Conservation (phyloP, 37 sponge, comb jelly and placozoan species). For the Amphimedon queenslandica region DNA sequence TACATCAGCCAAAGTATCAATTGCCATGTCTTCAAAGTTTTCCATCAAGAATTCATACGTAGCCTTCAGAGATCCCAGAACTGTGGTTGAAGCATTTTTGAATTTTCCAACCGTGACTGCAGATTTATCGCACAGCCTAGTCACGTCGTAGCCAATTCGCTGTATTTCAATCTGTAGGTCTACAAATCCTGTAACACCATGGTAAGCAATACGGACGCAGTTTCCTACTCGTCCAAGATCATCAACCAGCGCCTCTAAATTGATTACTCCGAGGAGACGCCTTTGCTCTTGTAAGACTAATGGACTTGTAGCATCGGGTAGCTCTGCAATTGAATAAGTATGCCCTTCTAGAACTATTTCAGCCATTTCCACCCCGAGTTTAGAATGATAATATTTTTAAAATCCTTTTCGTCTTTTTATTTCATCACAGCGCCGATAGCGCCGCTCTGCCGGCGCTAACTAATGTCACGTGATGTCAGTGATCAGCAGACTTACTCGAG, state of each 20-base stretch:
- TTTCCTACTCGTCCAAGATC: slow-evolving; percentile 64
- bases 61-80: slow-evolving; percentile 34
- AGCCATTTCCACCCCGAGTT: no score
- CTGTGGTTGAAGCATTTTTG: slow-evolving; percentile 30
- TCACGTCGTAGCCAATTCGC: slow-evolving; percentile 46
- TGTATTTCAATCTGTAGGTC: slow-evolving; percentile 46
- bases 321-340: no score
- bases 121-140: slow-evolving; percentile 62
- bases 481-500: no score
- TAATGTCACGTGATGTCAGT: no score
- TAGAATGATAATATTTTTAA: no score
- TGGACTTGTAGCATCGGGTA: no score
- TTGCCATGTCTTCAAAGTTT: slow-evolving; percentile 47
- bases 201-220: slow-evolving; percentile 54
- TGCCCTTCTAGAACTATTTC: no score
- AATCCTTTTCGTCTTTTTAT: no score
- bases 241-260: slow-evolving; percentile 44
- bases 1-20: slow-evolving; percentile 34
- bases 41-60: slow-evolving; percentile 50
- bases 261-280: slow-evolving; percentile 36
- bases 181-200: slow-evolving; percentile 49
- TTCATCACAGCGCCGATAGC: no score
- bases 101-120: slow-evolving; percentile 51
- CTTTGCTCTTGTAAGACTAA: no score
- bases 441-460: no score